Evolutionary conservation across 2,113 vertebrate species (phyloP).

Genomic region (Chrysemys picta): DNA sequence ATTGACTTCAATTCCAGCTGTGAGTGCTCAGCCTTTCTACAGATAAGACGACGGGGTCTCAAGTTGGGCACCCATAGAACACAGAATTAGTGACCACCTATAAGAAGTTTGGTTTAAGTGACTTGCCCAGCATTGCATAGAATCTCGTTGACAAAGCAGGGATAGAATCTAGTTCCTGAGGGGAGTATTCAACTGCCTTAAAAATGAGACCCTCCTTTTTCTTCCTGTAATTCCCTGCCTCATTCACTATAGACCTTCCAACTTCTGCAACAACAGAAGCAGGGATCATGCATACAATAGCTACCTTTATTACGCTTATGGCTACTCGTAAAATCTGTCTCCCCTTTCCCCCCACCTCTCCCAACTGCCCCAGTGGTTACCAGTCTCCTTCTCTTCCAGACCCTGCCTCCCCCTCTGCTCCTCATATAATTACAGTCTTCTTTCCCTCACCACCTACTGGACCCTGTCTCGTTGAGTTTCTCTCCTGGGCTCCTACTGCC

Average conservation of each 20-base stretch:
- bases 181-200: not conserved
- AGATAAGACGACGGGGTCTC: not conserved
- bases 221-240: not conserved
- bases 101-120: not conserved
- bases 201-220: not conserved
- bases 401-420: too few species aligned
- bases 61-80: not conserved
- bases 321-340: too few species aligned
- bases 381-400: not conserved
- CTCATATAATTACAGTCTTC: too few species aligned
- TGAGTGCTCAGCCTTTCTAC: not conserved
- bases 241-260: too few species aligned
- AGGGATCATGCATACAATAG: not conserved
- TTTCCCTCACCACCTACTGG: too few species aligned
- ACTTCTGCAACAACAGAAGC: not conserved
- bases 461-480: too few species aligned
- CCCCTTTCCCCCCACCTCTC: too few species aligned
- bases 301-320: too few species aligned
- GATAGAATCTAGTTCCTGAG: not conserved
- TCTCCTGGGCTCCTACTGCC: too few species aligned
- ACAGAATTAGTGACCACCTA: not conserved
- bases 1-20: not conserved
- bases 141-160: not conserved
- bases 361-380: not conserved
- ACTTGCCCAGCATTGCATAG: not conserved